Evolutionary conservation across 2,888 invertebrate genomes (phyloP).

Genomic region (Parascotia fuliginaria): DNA sequence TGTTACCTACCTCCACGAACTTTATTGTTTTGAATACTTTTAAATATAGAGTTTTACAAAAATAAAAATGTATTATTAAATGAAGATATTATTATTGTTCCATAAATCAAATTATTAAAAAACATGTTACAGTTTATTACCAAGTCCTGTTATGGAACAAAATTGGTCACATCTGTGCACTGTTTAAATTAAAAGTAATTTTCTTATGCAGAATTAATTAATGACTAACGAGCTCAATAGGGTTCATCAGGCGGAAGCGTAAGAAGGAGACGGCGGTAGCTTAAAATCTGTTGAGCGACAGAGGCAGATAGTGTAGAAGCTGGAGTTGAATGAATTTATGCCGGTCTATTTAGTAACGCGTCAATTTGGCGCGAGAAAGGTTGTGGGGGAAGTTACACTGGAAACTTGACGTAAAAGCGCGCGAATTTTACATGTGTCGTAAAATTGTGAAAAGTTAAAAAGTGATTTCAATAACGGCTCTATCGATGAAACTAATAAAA

Average conservation of each 20-base stretch:
- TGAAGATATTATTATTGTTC: not conserved
- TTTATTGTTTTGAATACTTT: too few relatives aligned
- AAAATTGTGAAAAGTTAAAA: conserved; percentile 29
- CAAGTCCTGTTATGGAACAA: conserved; percentile 37
- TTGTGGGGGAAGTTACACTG: conserved; percentile 56
- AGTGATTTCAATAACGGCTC: conserved; percentile 23
- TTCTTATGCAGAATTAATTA: conserved; percentile 86
- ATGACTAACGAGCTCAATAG: conserved; percentile 86
- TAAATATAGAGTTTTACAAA: too few relatives aligned
- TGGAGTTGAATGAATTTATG: conserved; percentile 85
- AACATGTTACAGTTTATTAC: conserved; percentile 27
- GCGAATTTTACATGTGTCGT: conserved; percentile 56
- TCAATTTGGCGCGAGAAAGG: conserved; percentile 83
- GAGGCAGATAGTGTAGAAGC: conserved; percentile 59
- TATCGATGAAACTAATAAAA: conserved; percentile 1
- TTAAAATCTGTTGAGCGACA: conserved; percentile 41
- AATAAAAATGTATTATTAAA: too few relatives aligned
- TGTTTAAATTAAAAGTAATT: conserved; percentile 85
- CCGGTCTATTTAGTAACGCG: conserved; percentile 84
- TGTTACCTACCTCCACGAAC: too few relatives aligned
- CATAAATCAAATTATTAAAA: conserved; percentile 28
- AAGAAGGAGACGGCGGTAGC: conserved; percentile 52
- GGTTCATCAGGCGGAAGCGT: conserved; percentile 84
- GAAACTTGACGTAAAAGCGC: conserved; percentile 58
- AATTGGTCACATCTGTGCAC: conserved; percentile 76